Evolutionary conservation across 2,888 invertebrate species (phyloP).

Genomic region (Thymelicus acteon): DNA sequence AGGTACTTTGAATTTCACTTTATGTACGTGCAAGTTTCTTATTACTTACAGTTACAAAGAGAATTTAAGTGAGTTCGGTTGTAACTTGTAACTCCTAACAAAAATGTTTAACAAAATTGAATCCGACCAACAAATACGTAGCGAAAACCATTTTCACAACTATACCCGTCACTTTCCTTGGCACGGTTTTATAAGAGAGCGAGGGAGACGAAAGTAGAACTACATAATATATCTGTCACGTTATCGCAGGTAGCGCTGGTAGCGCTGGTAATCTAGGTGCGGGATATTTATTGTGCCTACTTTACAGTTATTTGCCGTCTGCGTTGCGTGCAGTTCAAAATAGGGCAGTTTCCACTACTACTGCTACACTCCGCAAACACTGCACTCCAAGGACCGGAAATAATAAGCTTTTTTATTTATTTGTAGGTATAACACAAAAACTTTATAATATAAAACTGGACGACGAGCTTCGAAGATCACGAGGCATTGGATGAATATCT

Average conservation of each 20-base stretch:
- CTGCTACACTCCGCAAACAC: background rate
- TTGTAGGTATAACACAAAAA: too few relatives aligned
- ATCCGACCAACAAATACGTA: background rate
- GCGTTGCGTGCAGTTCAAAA: conserved; percentile 17
- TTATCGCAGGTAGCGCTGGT: conserved; percentile 31
- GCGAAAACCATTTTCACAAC: background rate
- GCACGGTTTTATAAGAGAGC: background rate
- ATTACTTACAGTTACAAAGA: too few relatives aligned
- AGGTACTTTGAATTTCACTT: too few relatives aligned
- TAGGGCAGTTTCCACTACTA: conserved; percentile 1
- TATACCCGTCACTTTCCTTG: conserved; percentile 6
- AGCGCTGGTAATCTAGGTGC: conserved; percentile 26
- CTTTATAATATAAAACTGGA: too few relatives aligned
- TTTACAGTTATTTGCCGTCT: conserved; percentile 14
- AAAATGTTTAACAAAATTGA: background rate
- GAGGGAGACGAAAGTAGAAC: conserved; percentile 5
- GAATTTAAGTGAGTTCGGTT: too few relatives aligned
- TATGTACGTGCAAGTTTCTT: too few relatives aligned
- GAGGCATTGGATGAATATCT: too few relatives aligned
- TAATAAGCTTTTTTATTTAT: too few relatives aligned
- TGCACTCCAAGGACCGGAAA: too few relatives aligned
- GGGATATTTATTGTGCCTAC: conserved; percentile 26
- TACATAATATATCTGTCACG: conserved; percentile 29
- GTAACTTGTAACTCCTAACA: background rate
- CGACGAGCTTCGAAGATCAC: too few relatives aligned